Percentiles rank a stretch among this genome's conserved stretches.
Conservation (phyloP, 2,888 invertebrate genomes). For the Ennomos erosarius region DNA sequence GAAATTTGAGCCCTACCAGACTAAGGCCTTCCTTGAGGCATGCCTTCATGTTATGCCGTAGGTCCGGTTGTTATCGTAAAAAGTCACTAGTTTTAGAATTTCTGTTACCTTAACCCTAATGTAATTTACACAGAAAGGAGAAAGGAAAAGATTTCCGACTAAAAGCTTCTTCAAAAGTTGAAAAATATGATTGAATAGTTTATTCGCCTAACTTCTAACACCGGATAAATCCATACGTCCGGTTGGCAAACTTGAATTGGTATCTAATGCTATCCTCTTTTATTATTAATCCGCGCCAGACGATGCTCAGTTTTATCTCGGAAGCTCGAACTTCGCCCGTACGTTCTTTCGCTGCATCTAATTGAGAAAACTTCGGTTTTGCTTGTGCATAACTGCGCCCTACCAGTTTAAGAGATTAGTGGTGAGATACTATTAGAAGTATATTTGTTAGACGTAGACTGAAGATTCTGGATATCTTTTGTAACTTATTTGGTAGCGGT, state of each 20-base stretch:
- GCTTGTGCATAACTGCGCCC: conserved; percentile 45
- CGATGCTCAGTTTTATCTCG: conserved; percentile 69
- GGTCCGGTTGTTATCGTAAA: too few relatives aligned
- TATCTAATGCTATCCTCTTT: conserved; percentile 55
- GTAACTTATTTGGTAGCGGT: conserved; percentile 19
- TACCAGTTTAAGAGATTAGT: conserved; percentile 61
- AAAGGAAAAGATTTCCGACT: too few relatives aligned
- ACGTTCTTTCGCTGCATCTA: conserved; percentile 70
- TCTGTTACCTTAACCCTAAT: too few relatives aligned
- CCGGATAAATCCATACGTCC: conserved; percentile 18
- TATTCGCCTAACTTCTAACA: conserved; percentile 17
- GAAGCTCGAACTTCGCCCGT: conserved; percentile 71
- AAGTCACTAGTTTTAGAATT: too few relatives aligned
- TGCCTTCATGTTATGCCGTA: too few relatives aligned
- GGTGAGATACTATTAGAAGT: conserved; percentile 41
- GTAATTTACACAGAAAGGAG: too few relatives aligned
- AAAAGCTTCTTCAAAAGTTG: too few relatives aligned
- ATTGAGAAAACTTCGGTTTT: conserved; percentile 73
- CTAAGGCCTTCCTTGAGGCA: too few relatives aligned
- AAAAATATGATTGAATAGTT: background rate
- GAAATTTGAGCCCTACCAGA: too few relatives aligned
- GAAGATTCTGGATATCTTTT: conserved; percentile 28
- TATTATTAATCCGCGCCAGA: conserved; percentile 75
- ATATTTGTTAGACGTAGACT: conserved; percentile 40
- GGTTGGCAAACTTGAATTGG: conserved; percentile 32